Evolutionary conservation across 2,113 vertebrate genomes (phyloP).

Genomic region (Collichthys lucidus): DNA sequence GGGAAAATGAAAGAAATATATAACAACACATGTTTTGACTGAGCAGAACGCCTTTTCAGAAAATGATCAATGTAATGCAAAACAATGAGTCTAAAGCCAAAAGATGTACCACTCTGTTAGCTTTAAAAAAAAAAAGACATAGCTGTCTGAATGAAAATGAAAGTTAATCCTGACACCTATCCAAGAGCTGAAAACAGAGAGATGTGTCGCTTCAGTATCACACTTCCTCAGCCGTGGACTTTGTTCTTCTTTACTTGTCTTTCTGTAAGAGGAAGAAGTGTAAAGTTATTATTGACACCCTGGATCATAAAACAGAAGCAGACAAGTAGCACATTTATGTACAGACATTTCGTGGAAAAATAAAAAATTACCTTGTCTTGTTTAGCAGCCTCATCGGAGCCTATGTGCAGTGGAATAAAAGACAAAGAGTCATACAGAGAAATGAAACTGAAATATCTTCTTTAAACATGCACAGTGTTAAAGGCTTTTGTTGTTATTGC

Average conservation of each 20-base stretch:
- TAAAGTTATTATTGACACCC: background rate
- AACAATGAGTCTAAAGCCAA: too few relatives aligned
- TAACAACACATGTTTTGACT: background rate
- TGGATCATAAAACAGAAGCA: background rate
- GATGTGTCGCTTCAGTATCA: background rate
- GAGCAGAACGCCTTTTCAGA: background rate
- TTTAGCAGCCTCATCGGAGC: constrained; percentile 47
- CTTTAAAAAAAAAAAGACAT: background rate
- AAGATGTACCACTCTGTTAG: background rate
- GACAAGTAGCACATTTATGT: background rate
- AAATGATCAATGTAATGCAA: too few relatives aligned
- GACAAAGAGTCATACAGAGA: background rate
- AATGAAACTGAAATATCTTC: background rate
- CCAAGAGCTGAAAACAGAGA: background rate
- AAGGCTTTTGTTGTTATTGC: background rate
- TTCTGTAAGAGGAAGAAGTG: constrained; percentile 66
- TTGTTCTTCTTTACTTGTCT: constrained; percentile 67
- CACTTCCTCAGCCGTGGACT: background rate
- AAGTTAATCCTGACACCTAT: background rate
- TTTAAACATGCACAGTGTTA: background rate
- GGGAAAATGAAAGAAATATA: background rate
- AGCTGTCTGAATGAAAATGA: background rate
- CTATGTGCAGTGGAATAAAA: constrained; percentile 50
- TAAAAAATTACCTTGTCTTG: constrained; percentile 71
- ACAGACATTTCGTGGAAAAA: background rate